These are phyloP conservation scores for Megaleporinus macrocephalus DNA, from an alignment of 2,113 vertebrate genomes.

Conservation along the genomic window DNA sequence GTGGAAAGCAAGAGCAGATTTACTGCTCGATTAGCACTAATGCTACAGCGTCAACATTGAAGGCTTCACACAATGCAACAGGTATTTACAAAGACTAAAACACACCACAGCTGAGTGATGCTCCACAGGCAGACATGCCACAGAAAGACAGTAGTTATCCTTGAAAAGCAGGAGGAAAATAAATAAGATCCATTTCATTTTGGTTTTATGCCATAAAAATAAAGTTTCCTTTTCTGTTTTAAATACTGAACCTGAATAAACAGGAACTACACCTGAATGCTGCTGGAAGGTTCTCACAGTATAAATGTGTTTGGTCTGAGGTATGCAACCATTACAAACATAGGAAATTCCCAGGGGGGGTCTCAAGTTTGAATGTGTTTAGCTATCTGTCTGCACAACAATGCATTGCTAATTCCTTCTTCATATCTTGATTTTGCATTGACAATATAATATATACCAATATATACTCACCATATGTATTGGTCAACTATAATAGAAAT, in stretches of 20 bases:
- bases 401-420: background rate
- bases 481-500: background rate
- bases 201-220: conserved; percentile 62
- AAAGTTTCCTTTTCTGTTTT: conserved; percentile 41
- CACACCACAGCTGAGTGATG: conserved; percentile 21
- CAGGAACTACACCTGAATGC: conserved; percentile 45
- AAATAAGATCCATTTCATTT: conserved; percentile 44
- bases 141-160: background rate
- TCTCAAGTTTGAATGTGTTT: background rate
- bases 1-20: conserved; percentile 31
- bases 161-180: conserved; percentile 45
- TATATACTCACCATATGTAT: background rate
- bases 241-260: conserved; percentile 62
- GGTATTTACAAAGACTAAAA: conserved; percentile 28
- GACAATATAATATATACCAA: background rate
- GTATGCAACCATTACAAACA: conserved; percentile 52
- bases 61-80: conserved; percentile 32
- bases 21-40: conserved; percentile 10
- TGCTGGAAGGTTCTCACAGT: conserved; percentile 49
- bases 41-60: conserved; percentile 49
- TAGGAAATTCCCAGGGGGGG: conserved; percentile 8
- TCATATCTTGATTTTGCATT: background rate
- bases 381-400: background rate
- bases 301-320: conserved; percentile 57
- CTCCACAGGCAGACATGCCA: conserved; percentile 11